Conservation (phyloP, 2,888 invertebrate genomes). For the Morpho deidamia region DNA sequence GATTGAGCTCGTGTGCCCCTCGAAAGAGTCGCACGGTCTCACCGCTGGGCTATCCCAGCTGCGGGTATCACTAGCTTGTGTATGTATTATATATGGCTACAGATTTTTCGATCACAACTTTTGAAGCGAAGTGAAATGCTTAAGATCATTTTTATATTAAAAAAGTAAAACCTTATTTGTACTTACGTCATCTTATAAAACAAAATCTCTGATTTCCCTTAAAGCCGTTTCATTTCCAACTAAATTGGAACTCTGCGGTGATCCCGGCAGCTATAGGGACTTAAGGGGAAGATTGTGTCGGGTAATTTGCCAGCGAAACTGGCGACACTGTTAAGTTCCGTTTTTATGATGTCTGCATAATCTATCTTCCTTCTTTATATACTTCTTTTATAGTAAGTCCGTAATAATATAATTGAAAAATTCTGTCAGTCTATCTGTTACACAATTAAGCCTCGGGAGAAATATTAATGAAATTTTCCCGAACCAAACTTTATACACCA, state of each 20-base stretch:
- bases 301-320: conserved; percentile 30
- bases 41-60: too few species aligned
- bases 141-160: not conserved
- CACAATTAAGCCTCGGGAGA: too few species aligned
- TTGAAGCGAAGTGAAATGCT: too few species aligned
- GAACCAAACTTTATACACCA: too few species aligned
- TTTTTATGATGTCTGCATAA: conserved; percentile 23
- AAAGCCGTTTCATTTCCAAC: conserved; percentile 47
- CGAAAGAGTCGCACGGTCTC: too few species aligned
- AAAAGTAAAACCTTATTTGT: conserved; percentile 1
- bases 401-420: too few species aligned
- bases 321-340: conserved; percentile 27
- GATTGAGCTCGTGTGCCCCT: too few species aligned
- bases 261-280: conserved; percentile 34
- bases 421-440: too few species aligned
- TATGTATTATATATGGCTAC: too few species aligned
- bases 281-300: conserved; percentile 32
- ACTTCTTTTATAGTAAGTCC: not conserved
- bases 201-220: conserved; percentile 42
- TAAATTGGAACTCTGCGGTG: conserved; percentile 45
- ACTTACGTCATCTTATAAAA: conserved; percentile 30
- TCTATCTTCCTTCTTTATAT: conserved; percentile 4
- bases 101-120: too few species aligned
- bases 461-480: too few species aligned
- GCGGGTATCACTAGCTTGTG: too few species aligned